phyloP scores from a whole-genome alignment of 2,113 vertebrate species.

The Aspidoscelis tigris region DNA sequence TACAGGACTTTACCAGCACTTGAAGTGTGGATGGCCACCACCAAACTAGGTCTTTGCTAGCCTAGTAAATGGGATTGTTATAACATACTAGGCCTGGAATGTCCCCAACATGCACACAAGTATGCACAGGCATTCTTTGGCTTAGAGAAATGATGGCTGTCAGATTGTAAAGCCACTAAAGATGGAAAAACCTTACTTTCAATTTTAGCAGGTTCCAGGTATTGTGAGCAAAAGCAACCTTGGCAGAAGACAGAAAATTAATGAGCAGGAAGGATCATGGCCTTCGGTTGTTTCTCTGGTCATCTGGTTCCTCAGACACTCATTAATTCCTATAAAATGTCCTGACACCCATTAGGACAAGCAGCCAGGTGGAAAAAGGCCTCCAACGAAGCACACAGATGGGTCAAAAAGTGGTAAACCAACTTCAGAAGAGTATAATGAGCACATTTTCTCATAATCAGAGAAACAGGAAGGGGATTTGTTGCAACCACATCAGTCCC shows the following conservation, averaged over 20 bases:
- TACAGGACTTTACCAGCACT: no score
- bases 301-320: constrained; percentile 14
- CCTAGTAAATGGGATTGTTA: no score
- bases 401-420: not conserved
- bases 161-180: not conserved
- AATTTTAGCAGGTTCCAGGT: constrained; percentile 5
- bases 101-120: no score
- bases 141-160: not conserved
- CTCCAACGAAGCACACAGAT: not conserved
- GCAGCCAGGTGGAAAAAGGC: constrained; percentile 1
- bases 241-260: not conserved
- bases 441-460: not conserved
- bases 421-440: not conserved
- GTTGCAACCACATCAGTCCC: not conserved
- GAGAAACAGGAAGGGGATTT: not conserved
- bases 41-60: no score
- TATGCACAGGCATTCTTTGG: not conserved
- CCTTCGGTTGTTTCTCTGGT: constrained; percentile 26
- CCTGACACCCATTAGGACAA: constrained; percentile 2
- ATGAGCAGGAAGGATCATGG: constrained; percentile 37
- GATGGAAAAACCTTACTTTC: constrained; percentile 1
- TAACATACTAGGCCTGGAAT: no score
- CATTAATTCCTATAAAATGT: constrained; percentile 35
- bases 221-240: constrained; percentile 7
- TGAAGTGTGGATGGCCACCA: no score